Evolutionary conservation across 2,888 invertebrate genomes (phyloP).

Genomic region (Rambutsinella grinnellia): DNA sequence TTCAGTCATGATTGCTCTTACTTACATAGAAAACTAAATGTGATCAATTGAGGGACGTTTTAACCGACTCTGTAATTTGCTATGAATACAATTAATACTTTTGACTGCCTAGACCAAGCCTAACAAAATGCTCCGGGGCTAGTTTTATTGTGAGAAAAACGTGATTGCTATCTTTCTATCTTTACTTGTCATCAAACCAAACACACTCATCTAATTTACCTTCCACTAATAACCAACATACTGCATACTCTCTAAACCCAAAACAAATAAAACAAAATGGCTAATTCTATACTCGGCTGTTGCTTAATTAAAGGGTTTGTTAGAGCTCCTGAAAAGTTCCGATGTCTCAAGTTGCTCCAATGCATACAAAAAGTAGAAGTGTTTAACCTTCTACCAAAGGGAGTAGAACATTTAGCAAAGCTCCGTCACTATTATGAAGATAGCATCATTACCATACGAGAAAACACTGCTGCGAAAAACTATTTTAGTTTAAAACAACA

Average conservation of each 20-base stretch:
- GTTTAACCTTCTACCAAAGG: neutral
- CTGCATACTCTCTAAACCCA: slow-evolving; percentile 1
- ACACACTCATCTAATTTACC: slow-evolving; percentile 36
- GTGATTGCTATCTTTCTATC: slow-evolving; percentile 20
- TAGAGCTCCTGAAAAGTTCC: neutral
- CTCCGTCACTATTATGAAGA: neutral
- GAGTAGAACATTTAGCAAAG: neutral
- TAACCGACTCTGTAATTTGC: too few relatives aligned
- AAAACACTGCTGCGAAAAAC: slow-evolving; percentile 7
- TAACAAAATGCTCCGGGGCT: neutral
- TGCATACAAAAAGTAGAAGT: neutral
- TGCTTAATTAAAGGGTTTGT: too few relatives aligned
- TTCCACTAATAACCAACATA: too few relatives aligned
- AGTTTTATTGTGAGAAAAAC: slow-evolving; percentile 39
- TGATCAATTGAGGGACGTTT: too few relatives aligned
- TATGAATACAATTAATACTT: too few relatives aligned
- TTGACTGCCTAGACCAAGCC: too few relatives aligned
- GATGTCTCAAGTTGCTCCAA: slow-evolving; percentile 5
- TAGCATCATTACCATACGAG: neutral
- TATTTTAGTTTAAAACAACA: slow-evolving; percentile 7
- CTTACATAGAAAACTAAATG: slow-evolving; percentile 5
- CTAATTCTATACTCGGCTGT: neutral
- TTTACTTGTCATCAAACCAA: neutral
- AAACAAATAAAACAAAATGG: neutral
- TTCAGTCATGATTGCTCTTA: slow-evolving; percentile 34